phyloP scores from a whole-genome alignment of 2,113 vertebrate genomes.

The Nestor notabilis region DNA sequence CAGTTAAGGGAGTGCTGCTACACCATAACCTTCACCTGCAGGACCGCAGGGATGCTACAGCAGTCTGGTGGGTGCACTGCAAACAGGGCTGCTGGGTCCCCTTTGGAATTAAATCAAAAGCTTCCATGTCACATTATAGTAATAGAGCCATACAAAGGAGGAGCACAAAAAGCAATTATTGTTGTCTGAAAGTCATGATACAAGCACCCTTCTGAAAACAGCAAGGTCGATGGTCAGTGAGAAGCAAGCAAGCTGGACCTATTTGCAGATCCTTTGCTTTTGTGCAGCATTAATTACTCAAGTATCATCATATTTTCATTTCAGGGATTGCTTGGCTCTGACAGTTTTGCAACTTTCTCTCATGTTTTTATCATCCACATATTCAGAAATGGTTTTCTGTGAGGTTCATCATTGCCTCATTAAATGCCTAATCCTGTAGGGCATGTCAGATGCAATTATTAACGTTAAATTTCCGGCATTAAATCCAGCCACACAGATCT shows the following conservation, averaged over 20 bases:
- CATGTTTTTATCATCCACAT: neutral
- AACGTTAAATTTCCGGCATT: neutral
- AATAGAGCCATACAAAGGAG: neutral
- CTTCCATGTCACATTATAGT: neutral
- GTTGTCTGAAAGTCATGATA: neutral
- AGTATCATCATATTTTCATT: neutral
- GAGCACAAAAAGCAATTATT: neutral
- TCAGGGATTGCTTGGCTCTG: neutral
- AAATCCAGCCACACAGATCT: neutral
- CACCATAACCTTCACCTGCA: neutral
- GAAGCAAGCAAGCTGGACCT: neutral
- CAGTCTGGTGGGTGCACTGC: neutral
- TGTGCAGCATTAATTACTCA: neutral
- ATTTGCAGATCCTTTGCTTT: neutral
- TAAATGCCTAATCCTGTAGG: neutral
- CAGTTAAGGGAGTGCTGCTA: neutral
- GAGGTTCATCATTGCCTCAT: neutral
- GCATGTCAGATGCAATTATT: neutral
- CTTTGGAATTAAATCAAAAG: neutral
- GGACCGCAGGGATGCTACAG: too few species aligned
- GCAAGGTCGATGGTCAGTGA: neutral
- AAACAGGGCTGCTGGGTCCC: neutral
- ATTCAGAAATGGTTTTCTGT: neutral
- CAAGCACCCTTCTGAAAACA: neutral
- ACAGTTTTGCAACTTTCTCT: neutral